Conservation (phyloP, 2,888 invertebrate genomes). For the Drosophila infuscata region DNA sequence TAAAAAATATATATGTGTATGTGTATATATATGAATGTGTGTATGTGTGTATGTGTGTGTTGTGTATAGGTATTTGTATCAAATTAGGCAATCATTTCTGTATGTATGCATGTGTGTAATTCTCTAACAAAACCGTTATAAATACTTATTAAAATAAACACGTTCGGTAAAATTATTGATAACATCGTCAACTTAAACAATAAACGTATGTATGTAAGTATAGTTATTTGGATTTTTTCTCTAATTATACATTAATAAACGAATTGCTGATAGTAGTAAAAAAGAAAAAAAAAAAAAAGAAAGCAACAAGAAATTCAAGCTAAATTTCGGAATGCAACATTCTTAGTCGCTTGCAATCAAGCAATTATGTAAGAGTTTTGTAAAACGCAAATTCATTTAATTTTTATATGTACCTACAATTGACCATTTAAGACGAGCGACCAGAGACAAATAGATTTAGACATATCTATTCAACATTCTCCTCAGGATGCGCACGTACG, state of each 20-base stretch:
- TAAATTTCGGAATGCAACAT: slow-evolving; percentile 23
- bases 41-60: slow-evolving; percentile 24
- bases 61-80: slow-evolving; percentile 13
- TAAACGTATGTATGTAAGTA: not conserved
- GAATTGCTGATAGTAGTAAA: not conserved
- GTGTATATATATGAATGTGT: slow-evolving; percentile 9
- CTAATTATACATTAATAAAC: slow-evolving; percentile 58
- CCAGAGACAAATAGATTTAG: not conserved
- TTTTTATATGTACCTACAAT: not conserved
- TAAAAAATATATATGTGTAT: slow-evolving; percentile 18
- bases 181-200: slow-evolving; percentile 40
- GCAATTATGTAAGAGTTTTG: not conserved
- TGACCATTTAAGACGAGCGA: not conserved
- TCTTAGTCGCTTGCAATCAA: slow-evolving; percentile 1
- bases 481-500: not conserved
- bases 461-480: not conserved
- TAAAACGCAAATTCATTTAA: not conserved
- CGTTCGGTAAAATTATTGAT: slow-evolving; percentile 16
- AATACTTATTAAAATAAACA: slow-evolving; percentile 24
- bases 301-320: not conserved
- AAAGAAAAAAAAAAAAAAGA: not conserved
- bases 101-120: slow-evolving; percentile 20
- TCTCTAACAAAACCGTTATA: slow-evolving; percentile 12
- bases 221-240: slow-evolving; percentile 7
- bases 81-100: not conserved